These are phyloP conservation scores for Lates calcarifer DNA, from an alignment of 2,113 vertebrate genomes.

Conservation along the genomic window DNA sequence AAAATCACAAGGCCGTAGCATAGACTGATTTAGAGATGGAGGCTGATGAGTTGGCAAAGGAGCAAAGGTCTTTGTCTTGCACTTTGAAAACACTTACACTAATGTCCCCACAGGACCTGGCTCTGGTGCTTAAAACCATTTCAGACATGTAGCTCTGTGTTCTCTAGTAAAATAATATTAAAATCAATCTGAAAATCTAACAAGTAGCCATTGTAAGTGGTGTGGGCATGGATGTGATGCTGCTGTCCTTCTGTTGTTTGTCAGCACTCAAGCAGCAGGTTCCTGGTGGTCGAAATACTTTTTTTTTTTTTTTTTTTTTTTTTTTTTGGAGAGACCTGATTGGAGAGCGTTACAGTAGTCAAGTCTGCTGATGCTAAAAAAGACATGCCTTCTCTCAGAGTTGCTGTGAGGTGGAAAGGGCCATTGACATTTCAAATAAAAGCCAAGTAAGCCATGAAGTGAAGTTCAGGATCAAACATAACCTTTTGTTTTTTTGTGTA, in stretches of 20 bases:
- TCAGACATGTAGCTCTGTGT: not conserved
- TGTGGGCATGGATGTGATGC: not conserved
- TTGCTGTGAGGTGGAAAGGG: constrained; percentile 8
- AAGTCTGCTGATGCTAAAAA: constrained; percentile 21
- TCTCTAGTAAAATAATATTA: not conserved
- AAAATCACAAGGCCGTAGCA: not conserved
- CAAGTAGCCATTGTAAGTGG: not conserved
- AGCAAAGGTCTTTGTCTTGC: not conserved
- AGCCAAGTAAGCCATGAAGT: constrained; percentile 8
- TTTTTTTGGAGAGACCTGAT: constrained; percentile 5
- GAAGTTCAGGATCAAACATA: constrained; percentile 19
- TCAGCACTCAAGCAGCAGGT: constrained; percentile 3
- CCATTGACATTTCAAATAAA: constrained; percentile 44
- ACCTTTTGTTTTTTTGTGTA: too few species aligned
- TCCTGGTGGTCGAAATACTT: not conserved
- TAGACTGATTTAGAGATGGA: not conserved
- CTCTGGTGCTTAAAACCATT: not conserved
- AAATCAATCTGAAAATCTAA: not conserved
- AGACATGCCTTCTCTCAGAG: constrained; percentile 22
- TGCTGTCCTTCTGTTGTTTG: constrained; percentile 11
- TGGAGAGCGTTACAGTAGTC: not conserved
- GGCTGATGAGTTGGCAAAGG: not conserved
- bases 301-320: too few species aligned
- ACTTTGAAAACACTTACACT: not conserved
- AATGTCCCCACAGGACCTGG: not conserved